phyloP scores from a whole-genome alignment of 2,797 vertebrate species.

The Poecilia wingei region DNA sequence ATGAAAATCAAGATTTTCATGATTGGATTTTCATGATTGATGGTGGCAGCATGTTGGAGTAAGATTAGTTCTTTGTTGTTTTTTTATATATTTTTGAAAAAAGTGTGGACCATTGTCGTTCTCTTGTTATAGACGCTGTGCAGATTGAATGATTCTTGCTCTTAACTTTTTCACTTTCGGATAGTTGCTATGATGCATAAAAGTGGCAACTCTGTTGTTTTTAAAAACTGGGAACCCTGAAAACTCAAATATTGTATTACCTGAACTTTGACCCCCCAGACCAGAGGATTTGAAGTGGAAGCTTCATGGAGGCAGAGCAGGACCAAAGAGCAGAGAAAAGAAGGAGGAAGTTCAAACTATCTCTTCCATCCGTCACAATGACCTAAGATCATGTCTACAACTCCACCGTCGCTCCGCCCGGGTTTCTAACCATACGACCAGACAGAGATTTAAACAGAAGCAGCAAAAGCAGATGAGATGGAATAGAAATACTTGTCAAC shows the following conservation, averaged over 20 bases:
- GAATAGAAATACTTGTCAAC: background rate
- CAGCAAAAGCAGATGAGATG: background rate
- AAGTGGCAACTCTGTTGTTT: background rate
- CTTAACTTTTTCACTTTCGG: background rate
- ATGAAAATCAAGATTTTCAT: too few species aligned
- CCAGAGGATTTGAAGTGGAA: too few species aligned
- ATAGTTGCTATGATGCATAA: too few species aligned
- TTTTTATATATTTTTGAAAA: background rate
- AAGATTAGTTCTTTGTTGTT: background rate
- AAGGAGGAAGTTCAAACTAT: background rate
- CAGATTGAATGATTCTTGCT: background rate
- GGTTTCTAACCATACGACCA: background rate
- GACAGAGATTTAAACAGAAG: background rate
- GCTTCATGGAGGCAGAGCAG: too few species aligned
- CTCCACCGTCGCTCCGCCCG: background rate
- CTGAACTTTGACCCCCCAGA: background rate
- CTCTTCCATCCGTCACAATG: background rate
- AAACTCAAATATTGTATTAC: background rate
- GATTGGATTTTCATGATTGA: too few species aligned
- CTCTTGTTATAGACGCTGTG: background rate
- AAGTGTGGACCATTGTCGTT: too few species aligned
- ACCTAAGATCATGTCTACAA: background rate
- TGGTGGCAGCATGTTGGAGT: background rate
- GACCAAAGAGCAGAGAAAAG: too few species aligned
- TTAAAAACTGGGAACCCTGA: background rate